phyloP scores from a whole-genome alignment of 2,797 vertebrate species.

The Cyprinella venusta region DNA sequence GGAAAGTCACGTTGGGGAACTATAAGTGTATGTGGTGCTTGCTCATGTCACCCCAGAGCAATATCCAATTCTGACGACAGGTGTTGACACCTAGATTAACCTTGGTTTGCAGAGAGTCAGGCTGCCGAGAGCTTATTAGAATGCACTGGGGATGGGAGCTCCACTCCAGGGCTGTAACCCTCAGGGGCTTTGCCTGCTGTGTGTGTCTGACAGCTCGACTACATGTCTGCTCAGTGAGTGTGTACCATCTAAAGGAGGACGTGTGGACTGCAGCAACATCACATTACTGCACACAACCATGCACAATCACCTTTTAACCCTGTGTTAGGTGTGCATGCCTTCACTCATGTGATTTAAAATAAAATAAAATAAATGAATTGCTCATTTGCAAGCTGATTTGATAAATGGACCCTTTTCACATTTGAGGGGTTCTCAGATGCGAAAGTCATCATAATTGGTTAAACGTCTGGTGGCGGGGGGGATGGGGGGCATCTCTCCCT shows the following conservation, averaged over 20 bases:
- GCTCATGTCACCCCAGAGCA: slow-evolving; percentile 79
- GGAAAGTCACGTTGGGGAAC: slow-evolving; percentile 1
- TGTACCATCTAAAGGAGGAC: slow-evolving; percentile 41
- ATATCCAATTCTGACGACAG: slow-evolving; percentile 83
- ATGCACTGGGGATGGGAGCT: slow-evolving; percentile 72
- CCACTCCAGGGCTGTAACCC: slow-evolving; percentile 65
- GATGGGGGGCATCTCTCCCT: not conserved
- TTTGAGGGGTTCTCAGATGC: too few species aligned
- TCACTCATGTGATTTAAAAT: not conserved
- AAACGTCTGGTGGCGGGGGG: too few species aligned
- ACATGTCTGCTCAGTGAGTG: slow-evolving; percentile 19
- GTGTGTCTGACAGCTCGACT: slow-evolving; percentile 53
- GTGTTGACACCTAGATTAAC: slow-evolving; percentile 93
- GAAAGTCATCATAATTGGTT: too few species aligned
- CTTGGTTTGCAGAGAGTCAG: slow-evolving; percentile 79
- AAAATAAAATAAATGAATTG: not conserved
- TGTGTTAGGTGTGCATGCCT: slow-evolving; percentile 2
- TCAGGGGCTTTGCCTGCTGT: slow-evolving; percentile 64
- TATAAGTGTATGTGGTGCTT: slow-evolving; percentile 37
- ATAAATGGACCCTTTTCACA: too few species aligned
- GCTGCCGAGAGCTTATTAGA: slow-evolving; percentile 82
- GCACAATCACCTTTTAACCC: slow-evolving; percentile 26
- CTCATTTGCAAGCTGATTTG: too few species aligned
- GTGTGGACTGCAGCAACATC: slow-evolving; percentile 27
- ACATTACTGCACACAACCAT: slow-evolving; percentile 15